Evolutionary conservation across 92 coral and sea anemone species (phyloP).

Genomic region (Porites cylindrica): DNA sequence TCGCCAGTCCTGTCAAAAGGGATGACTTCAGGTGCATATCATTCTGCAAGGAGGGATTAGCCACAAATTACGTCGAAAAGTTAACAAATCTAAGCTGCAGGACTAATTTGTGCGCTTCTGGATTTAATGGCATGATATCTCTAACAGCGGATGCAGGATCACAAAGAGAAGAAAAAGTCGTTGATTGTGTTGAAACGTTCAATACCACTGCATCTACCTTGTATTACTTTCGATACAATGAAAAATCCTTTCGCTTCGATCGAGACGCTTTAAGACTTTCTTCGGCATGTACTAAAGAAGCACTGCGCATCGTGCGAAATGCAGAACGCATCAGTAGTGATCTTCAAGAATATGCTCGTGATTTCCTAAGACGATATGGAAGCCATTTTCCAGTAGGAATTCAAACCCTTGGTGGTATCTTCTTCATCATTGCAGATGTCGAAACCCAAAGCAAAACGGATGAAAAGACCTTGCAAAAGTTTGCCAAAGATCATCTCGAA

Average conservation of each 20-base stretch:
- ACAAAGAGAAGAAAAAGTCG: no score
- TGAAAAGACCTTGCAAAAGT: neutral
- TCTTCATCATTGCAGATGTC: conserved; percentile 44
- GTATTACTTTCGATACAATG: conserved; percentile 24
- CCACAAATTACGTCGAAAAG: conserved; percentile 24
- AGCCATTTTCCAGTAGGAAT: conserved; percentile 56
- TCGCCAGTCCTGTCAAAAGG: no score
- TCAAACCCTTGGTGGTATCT: conserved; percentile 57
- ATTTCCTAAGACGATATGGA: conserved; percentile 42
- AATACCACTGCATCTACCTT: conserved; percentile 24
- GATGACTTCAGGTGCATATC: no score
- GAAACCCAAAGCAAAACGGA: neutral
- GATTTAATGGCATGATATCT: conserved; percentile 14
- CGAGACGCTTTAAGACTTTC: conserved; percentile 23
- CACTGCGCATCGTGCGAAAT: conserved; percentile 4
- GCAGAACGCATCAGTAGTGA: neutral
- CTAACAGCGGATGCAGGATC: no score
- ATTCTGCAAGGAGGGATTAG: neutral
- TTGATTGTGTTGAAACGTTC: neutral
- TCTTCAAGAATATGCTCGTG: neutral
- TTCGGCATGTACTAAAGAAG: neutral
- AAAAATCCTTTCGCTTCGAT: conserved; percentile 19
- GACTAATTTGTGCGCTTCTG: conserved; percentile 18
- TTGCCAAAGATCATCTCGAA: conserved; percentile 17
- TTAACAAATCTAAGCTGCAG: conserved; percentile 20